Conservation (phyloP, 1,140 invertebrate species). For the Aethina tumida region DNA sequence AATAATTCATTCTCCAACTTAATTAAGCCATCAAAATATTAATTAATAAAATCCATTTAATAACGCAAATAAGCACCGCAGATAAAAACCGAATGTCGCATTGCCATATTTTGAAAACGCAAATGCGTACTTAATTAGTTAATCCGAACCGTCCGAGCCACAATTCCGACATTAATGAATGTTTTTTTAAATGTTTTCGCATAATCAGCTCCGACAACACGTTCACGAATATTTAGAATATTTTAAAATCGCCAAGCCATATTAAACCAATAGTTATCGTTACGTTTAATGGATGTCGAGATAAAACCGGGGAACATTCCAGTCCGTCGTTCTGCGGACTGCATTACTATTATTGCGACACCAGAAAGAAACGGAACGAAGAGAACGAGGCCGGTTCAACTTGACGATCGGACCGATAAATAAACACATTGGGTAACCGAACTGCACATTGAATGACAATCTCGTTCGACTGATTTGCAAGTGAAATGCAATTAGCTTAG, state of each 20-base stretch:
- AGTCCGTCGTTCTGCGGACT: too few relatives aligned
- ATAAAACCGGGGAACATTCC: slow-evolving; percentile 8
- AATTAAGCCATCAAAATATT: too few relatives aligned
- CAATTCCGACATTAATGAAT: too few relatives aligned
- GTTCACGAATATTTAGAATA: slow-evolving; percentile 7
- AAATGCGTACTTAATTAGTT: too few relatives aligned
- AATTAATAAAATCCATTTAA: too few relatives aligned
- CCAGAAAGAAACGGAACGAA: background rate
- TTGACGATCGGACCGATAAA: slow-evolving; percentile 2
- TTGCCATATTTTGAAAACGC: too few relatives aligned
- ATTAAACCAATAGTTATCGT: slow-evolving; percentile 4
- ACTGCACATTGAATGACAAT: background rate
- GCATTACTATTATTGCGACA: slow-evolving; percentile 2
- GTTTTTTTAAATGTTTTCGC: too few relatives aligned
- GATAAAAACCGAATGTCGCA: too few relatives aligned
- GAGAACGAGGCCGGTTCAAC: background rate
- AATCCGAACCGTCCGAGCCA: too few relatives aligned
- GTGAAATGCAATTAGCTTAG: slow-evolving; percentile 3
- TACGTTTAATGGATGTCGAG: slow-evolving; percentile 7
- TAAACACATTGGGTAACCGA: slow-evolving; percentile 5
- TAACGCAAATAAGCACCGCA: too few relatives aligned
- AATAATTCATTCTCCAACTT: too few relatives aligned
- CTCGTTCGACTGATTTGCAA: slow-evolving; percentile 1
- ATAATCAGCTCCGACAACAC: too few relatives aligned
- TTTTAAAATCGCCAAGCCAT: slow-evolving; percentile 7